Percentiles rank a stretch among this genome's conserved stretches.
Evolutionary conservation across 2,888 invertebrate species (phyloP).

Genomic region (Leucania comma): DNA sequence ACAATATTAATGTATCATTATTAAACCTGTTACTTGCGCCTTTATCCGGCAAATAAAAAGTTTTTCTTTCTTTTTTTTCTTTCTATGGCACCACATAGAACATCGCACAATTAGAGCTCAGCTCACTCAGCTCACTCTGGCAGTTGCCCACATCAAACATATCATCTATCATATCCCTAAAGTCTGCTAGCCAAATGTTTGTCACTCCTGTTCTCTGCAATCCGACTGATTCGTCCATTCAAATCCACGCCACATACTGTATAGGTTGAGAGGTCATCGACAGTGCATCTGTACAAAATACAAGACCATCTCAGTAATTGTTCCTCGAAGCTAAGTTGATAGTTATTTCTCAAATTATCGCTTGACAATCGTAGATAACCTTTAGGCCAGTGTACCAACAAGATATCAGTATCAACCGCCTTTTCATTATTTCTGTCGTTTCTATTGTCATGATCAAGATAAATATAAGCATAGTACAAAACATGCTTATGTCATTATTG

Average conservation of each 20-base stretch:
- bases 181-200: background rate
- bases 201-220: background rate
- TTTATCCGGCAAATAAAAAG: no score
- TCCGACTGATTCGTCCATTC: background rate
- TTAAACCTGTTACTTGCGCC: no score
- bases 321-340: background rate
- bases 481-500: no score
- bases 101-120: no score
- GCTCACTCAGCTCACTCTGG: no score
- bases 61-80: no score
- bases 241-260: background rate
- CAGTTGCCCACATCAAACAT: no score
- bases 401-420: background rate
- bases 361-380: background rate
- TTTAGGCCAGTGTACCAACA: background rate
- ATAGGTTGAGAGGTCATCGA: conserved; percentile 27
- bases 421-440: background rate
- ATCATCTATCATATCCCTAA: no score
- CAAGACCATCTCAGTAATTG: conserved; percentile 4
- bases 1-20: no score
- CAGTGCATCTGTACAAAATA: conserved; percentile 6
- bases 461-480: background rate
- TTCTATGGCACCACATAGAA: no score
- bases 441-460: background rate
- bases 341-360: background rate